Base-by-base conservation (phyloP, 2,888 invertebrate species). In the Yponomeuta plumbellus region DNA sequence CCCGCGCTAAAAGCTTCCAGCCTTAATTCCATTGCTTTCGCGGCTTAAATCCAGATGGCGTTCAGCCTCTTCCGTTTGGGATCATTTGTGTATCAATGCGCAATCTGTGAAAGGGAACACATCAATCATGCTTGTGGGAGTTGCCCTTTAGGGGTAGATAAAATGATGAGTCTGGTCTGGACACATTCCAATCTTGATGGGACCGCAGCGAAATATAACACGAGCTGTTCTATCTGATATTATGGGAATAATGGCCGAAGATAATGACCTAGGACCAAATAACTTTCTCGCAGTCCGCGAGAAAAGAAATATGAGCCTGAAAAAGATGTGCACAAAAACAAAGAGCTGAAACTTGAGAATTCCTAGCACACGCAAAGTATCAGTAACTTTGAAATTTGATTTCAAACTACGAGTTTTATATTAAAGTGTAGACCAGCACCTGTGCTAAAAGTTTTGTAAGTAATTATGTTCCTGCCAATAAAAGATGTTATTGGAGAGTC, bases 131-230 rank as follows among this genome's bases (percentile, higher is more conserved):
- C 2, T 23, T 17, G 13, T 52, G 44, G 59, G 23, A 23, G 20
- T 21, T 59, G 59, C 23, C 21, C 11, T 23, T 22, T n/a, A 21
- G 23, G 23, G 59, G 22, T 59, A 59, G 59, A 59, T 59, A 59
- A 59, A 59, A 59, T 52, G 59, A 59, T 59, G 59, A 23, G 59
- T 13, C 59, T 23, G 23, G 23, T 13, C 59, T 59, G 59, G 59
- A 59, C 59, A 59, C 59, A 11, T 21, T 21, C 59, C 59, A 59
- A 59, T 59, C 59, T 59, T 59, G 59, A 59, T 59, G 59, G 59
- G 59, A 23, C 22, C 59, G 44, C 17, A 17, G 44, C 17, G 44
- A 52, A 52, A 52, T 52, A 13, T 52, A 52, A 52, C 44, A 52
- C 44, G 44, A 52, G 44, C 44, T 52, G 44, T 52, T 52, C 17